These are phyloP conservation scores for Sinopyrophorus schimmeli DNA, from an alignment of 2,888 invertebrate genomes.

Conservation along the genomic window DNA sequence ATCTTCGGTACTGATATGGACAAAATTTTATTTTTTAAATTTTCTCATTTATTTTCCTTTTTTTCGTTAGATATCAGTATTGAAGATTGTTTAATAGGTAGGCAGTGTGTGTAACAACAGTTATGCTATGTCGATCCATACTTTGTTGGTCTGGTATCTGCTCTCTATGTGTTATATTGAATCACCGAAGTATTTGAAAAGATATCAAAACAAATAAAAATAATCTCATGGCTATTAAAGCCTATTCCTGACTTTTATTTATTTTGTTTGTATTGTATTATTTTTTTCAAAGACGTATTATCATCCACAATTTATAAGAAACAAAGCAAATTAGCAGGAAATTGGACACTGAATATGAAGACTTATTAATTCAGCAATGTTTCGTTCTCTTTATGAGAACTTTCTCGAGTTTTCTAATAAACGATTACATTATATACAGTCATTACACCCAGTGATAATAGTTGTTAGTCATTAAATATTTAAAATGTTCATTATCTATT, in stretches of 20 bases:
- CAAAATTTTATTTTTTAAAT: conserved; percentile 1
- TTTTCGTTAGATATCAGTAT: conserved; percentile 14
- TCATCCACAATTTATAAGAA: no score
- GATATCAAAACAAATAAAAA: conserved; percentile 39
- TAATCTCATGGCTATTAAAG: conserved; percentile 32
- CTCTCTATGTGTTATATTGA: conserved; percentile 43
- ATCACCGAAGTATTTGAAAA: conserved; percentile 40
- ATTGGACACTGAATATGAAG: no score
- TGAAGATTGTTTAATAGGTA: conserved; percentile 31
- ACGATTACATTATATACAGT: no score
- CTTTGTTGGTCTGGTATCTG: conserved; percentile 39
- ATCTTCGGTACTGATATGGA: conserved; percentile 25
- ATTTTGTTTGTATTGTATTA: conserved; percentile 1
- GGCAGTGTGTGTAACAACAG: conserved; percentile 37
- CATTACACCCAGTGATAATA: no score
- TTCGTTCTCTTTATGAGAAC: no score
- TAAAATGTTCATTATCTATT: no score
- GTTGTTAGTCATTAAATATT: no score
- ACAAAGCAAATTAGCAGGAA: no score
- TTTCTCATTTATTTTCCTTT: conserved; percentile 17
- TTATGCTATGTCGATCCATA: conserved; percentile 33
- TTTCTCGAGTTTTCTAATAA: no score
- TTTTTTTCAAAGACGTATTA: no score
- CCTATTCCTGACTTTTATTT: conserved; percentile 25
- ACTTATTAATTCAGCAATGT: no score